Base-by-base conservation (phyloP, 2,113 vertebrate genomes). In the Hippoglossus stenolepis region DNA sequence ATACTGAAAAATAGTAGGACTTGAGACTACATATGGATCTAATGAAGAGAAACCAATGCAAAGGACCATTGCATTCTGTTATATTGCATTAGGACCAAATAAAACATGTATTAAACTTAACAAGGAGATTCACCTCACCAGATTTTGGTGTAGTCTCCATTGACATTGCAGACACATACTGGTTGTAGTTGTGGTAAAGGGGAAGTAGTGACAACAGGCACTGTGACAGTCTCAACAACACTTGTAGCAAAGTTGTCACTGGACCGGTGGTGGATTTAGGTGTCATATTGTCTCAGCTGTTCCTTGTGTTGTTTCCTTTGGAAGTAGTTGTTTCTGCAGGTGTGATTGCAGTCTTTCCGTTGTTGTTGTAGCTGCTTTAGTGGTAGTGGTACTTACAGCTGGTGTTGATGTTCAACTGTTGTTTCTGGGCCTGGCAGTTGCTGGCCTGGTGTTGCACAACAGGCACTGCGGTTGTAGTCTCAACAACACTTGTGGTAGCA, bases 91-190 rank as follows among this genome's bases (percentile, higher is more conserved):
- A 18, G 14, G 3, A 6, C 40, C 40, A 13, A 58, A 18, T 0
- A 13, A 14, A 38, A 35, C 0, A 59, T 13, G 1, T 8, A n/a
- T 2, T 0, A 45, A 51, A 35, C 20, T 0, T 0, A 58, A 45
- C 57, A 31, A 7, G 0, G 0, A 54, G 6, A n/a, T 53, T 14
- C 0, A 79, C 82, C 0, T 83, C n/a, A 92, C 92, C 92, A 60
- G 81, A 62, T 56, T 0, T 6, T 24, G 74, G 31, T 0, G 28
- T 21, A 20, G 69, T 73, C n/a, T 56, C 81, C 77, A 38, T 87
- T 87, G 2, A 65, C 8, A 45, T 21, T 12, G 24, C 92, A 93
- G 13, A 45, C 3, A 62, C 90, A 92, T 2, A 1, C 2, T 3
- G 71, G 71, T 21, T 14, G 83, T 28, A 2, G 53, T 26, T 7